Conservation (phyloP, 2,888 invertebrate species). For the Drosophila leonis region DNA sequence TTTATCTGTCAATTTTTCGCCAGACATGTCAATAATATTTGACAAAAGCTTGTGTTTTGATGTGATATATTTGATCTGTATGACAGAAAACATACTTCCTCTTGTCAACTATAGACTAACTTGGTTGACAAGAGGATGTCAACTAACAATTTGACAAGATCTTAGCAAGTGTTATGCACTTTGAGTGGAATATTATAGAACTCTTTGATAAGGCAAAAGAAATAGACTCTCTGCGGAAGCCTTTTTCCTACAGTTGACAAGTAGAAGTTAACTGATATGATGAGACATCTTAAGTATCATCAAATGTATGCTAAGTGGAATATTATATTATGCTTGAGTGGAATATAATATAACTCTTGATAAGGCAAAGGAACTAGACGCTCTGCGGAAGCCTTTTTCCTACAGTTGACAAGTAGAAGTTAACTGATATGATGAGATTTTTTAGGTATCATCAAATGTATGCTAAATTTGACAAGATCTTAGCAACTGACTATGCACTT, state of each 20-base stretch:
- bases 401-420: no score
- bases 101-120: background rate
- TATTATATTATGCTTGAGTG: background rate
- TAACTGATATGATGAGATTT: background rate
- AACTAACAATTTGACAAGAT: no score
- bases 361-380: background rate
- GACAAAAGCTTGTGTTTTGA: background rate
- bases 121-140: background rate
- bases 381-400: no score
- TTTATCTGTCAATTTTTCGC: background rate
- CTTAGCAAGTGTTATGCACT: background rate
- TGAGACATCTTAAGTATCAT: background rate
- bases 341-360: background rate
- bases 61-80: background rate
- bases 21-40: background rate
- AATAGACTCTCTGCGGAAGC: background rate
- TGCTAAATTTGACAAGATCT: background rate
- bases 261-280: no score
- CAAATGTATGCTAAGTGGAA: background rate
- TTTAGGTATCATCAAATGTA: background rate
- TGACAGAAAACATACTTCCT: background rate
- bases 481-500: no score
- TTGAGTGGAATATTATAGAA: background rate
- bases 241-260: no score
- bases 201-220: no score